Evolutionary conservation across 2,888 invertebrate species (phyloP).

Genomic region (Aplocera efformata): DNA sequence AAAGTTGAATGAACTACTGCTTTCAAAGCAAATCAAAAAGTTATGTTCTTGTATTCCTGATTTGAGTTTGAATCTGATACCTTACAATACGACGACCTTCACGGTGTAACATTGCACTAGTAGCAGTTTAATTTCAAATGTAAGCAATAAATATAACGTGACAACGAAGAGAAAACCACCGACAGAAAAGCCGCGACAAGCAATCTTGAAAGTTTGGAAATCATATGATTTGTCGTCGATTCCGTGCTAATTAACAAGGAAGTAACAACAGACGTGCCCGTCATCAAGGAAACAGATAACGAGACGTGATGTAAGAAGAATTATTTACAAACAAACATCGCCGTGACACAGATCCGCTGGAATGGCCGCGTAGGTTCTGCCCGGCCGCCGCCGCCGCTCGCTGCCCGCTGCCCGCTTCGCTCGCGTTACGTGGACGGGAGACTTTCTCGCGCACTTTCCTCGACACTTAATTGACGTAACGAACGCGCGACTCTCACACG

Average conservation of each 20-base stretch:
- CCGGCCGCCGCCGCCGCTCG: slow-evolving; percentile 43
- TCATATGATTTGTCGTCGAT: slow-evolving; percentile 4
- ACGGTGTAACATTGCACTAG: too few relatives aligned
- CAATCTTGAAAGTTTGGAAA: neutral
- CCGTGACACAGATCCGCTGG: slow-evolving; percentile 64
- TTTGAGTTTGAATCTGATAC: too few relatives aligned
- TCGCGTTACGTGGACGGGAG: slow-evolving; percentile 60
- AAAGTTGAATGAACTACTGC: slow-evolving; percentile 29
- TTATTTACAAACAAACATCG: slow-evolving; percentile 71
- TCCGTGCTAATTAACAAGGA: slow-evolving; percentile 15
- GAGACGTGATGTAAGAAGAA: slow-evolving; percentile 50
- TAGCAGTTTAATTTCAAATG: too few relatives aligned
- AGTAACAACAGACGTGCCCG: slow-evolving; percentile 36
- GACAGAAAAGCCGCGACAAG: neutral
- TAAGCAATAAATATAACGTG: neutral
- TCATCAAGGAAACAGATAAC: slow-evolving; percentile 36
- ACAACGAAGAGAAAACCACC: neutral
- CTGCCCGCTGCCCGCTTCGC: slow-evolving; percentile 27
- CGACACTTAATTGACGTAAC: slow-evolving; percentile 77
- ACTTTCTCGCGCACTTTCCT: slow-evolving; percentile 78
- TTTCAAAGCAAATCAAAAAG: slow-evolving; percentile 19
- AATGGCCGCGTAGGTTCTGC: slow-evolving; percentile 41
- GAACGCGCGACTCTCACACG: slow-evolving; percentile 72
- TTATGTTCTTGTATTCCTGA: neutral
- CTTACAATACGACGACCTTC: too few relatives aligned